Evolutionary conservation across 2,888 invertebrate genomes (phyloP), one percentile per base, ranked within the genome.

Genomic region (Eurytoma californica): DNA sequence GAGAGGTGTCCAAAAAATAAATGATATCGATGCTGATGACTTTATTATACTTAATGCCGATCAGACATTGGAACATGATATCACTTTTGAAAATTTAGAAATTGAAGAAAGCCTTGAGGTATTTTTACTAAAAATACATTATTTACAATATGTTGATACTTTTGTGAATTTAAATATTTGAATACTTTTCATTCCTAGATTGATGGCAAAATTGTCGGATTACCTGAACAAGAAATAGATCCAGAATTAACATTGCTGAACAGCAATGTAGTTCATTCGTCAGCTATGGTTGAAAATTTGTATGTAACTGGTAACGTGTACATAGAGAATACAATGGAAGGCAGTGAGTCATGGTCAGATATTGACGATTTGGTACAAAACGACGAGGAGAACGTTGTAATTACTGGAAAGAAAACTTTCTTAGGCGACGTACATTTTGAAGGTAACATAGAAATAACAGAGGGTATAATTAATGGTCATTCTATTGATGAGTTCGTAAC

Each of bases 41-140:
- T 90, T 92, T 7, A 89, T 94, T 0, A 91, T 91, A 0, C 81
- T 92, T 0, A 86, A 89, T 16, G 89, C 89, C 51, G 83, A 89
- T 9, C 92, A 93, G 83, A 90, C 88, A 82, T 81, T 92, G 12
- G 83, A 88, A 0, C 90, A 92, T 1, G 86, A 87, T 80, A 91
- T 92, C 4, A 91, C 90, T 0, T 93, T 94, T 80, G 88, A 91
- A 14, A 88, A 92, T 82, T 86, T 93, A 60, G 91, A 91, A 85
- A 89, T 93, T 0, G 89, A 91, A 0, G 91, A 91, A 84, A 86
- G 84, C 65, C 85, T 93, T 4, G 87, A 91, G 86, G 93, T 93
- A 86, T 12, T 49, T 60, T 67, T 58, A 28, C 16, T 28, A 16
- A 73, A 61, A 60, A 30, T 30, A 28, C 24, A 39, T 39, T 39